Evolutionary conservation across 2,113 vertebrate genomes (phyloP).

Genomic region (Lucifuga dentata): DNA sequence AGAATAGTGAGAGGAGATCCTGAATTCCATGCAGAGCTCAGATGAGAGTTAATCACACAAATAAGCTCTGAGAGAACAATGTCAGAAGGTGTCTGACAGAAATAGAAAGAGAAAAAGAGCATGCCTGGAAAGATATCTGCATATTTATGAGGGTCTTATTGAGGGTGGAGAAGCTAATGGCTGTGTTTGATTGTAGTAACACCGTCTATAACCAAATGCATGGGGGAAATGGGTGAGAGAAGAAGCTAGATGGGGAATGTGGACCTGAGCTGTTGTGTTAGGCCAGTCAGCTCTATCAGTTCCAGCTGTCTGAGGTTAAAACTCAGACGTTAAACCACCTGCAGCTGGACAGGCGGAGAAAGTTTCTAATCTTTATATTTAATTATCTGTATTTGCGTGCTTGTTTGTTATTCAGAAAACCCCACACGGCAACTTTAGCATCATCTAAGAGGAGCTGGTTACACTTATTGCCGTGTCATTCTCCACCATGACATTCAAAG

Average conservation of each 20-base stretch:
- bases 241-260: constrained; percentile 14
- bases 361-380: neutral
- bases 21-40: constrained; percentile 28
- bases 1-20: constrained; percentile 27
- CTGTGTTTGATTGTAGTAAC: constrained; percentile 30
- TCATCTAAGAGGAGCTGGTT: too few species aligned
- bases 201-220: constrained; percentile 14
- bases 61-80: constrained; percentile 22
- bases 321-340: constrained; percentile 15
- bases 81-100: constrained; percentile 32
- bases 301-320: constrained; percentile 25
- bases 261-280: neutral
- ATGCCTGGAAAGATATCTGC: constrained; percentile 26
- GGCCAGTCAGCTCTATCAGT: neutral
- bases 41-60: constrained; percentile 59
- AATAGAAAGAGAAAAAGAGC: neutral
- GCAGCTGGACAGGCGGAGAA: constrained; percentile 12
- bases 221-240: constrained; percentile 3
- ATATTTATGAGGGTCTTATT: constrained; percentile 17
- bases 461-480: too few species aligned
- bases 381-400: too few species aligned
- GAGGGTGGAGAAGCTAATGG: constrained; percentile 35
- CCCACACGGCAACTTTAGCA: too few species aligned
- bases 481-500: too few species aligned
- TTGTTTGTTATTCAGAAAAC: too few species aligned